Evolutionary conservation across 1,140 invertebrate species (phyloP).

Genomic region (Saccostrea cuccullata): DNA sequence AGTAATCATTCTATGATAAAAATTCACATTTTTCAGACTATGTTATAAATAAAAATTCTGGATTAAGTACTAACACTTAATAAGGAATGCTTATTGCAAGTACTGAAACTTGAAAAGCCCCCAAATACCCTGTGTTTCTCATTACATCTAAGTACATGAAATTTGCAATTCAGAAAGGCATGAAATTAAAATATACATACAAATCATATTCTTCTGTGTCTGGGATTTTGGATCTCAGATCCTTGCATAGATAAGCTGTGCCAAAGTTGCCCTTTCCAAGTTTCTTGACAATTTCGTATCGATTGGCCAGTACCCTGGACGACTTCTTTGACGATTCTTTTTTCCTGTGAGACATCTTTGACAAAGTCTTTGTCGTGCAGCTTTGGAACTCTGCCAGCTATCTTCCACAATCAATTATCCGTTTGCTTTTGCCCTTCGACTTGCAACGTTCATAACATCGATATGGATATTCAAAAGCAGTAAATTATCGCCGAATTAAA

Average conservation of each 20-base stretch:
- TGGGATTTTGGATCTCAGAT: constrained; percentile 62
- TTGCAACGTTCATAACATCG: constrained; percentile 11
- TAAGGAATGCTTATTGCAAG: too few relatives aligned
- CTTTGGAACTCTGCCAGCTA: constrained; percentile 39
- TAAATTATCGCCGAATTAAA: not conserved
- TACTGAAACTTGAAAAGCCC: too few relatives aligned
- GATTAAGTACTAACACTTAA: too few relatives aligned
- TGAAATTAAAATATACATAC: constrained; percentile 55
- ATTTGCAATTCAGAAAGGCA: too few relatives aligned
- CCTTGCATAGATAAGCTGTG: constrained; percentile 76
- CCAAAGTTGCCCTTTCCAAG: constrained; percentile 79
- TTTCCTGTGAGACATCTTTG: constrained; percentile 17
- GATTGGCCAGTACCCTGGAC: constrained; percentile 70
- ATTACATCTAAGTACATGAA: too few relatives aligned
- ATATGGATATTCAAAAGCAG: not conserved
- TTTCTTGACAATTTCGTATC: constrained; percentile 76
- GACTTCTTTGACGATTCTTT: constrained; percentile 57
- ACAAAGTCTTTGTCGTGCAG: constrained; percentile 21
- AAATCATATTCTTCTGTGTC: constrained; percentile 52
- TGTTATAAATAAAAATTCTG: too few relatives aligned
- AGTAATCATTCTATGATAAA: too few relatives aligned
- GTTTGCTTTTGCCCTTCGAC: not conserved
- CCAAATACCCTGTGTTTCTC: too few relatives aligned
- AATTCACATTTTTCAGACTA: too few relatives aligned
- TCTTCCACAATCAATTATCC: not conserved